Evolutionary conservation across 2,797 vertebrate species (phyloP), one percentile per base, ranked within the genome.

Genomic region (Cossypha caffra): DNA sequence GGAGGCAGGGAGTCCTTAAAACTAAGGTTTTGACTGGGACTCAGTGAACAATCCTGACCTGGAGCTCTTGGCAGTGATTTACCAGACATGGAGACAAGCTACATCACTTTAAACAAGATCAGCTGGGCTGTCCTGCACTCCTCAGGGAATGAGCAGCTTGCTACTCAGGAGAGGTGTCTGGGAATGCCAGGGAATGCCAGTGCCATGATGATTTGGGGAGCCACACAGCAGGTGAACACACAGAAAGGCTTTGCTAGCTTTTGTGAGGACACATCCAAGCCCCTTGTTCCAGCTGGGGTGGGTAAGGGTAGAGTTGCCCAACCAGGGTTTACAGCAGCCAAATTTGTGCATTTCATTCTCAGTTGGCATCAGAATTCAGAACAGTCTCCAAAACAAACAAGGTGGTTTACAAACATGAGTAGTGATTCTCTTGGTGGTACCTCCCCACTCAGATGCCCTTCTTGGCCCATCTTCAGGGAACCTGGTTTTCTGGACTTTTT

Each of bases 141-240:
- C 54, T 48, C 61, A 25, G 28, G n/a, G 21, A 86, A 18, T 61
- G 20, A n/a, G 23, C 11, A 17, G 40, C 45, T 79, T 47, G 66
- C 58, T 57, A 0, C 71, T 66, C 75, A 29, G 13, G 58, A 91
- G 45, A 67, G 25, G 16, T 33, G 62, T 7, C 38, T 77, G 57
- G 31, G 21, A 54, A 63, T 51, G 13, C 38, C 33, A 47, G 38
- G n/a, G n/a, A n/a, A n/a, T n/a, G n/a, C n/a, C 51, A 25, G 54
- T 2, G 5, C 21, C 38, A 23, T 0, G 0, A 26, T 5, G 29
- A 64, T 66, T 0, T 57, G 26, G 35, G 42, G 51, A 74, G 40
- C 24, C 81, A 71, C 63, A 61, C 28, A 73, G n/a, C 69, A 69
- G 43, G 21, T 6, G 40, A 63, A 83, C 8, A n/a, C 51, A 67